These are phyloP conservation scores for Lasioglossum oenotherae DNA, from an alignment of 2,888 invertebrate genomes.

Conservation along the genomic window DNA sequence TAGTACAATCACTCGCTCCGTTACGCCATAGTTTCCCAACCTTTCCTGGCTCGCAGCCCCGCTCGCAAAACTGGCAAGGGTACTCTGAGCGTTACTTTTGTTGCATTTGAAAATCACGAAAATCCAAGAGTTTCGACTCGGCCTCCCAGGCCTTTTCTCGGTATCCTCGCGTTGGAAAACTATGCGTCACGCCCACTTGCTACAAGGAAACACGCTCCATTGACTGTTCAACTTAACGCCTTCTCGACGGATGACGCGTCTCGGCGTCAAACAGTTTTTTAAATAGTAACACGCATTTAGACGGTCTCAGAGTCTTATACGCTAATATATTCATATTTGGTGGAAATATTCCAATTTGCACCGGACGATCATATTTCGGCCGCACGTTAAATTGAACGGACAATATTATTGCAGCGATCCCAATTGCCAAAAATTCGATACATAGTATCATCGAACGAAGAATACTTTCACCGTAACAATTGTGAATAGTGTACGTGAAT, in stretches of 20 bases:
- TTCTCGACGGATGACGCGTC: not conserved
- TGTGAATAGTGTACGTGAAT: not conserved
- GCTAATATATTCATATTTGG: not conserved
- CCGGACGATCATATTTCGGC: not conserved
- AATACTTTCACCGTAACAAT: constrained; percentile 24
- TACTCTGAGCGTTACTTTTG: not conserved
- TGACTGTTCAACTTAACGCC: constrained; percentile 8
- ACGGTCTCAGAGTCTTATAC: not conserved
- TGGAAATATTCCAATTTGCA: not conserved
- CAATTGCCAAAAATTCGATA: not conserved
- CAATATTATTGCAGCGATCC: not conserved
- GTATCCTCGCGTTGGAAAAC: not conserved
- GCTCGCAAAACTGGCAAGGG: not conserved
- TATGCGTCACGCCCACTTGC: not conserved
- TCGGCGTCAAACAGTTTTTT: not conserved
- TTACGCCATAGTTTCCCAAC: not conserved
- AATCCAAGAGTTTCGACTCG: not conserved
- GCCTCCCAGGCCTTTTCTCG: not conserved
- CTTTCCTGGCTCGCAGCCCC: too few relatives aligned
- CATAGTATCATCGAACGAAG: not conserved
- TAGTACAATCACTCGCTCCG: constrained; percentile 5
- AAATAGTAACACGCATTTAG: not conserved
- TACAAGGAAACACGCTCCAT: constrained; percentile 11
- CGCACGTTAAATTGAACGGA: constrained; percentile 7
- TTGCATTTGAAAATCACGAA: not conserved